Evolutionary conservation across 64 coral and sea anemone species (phyloP), one percentile per base, ranked within the genome.

Genomic region (Montipora foliosa): DNA sequence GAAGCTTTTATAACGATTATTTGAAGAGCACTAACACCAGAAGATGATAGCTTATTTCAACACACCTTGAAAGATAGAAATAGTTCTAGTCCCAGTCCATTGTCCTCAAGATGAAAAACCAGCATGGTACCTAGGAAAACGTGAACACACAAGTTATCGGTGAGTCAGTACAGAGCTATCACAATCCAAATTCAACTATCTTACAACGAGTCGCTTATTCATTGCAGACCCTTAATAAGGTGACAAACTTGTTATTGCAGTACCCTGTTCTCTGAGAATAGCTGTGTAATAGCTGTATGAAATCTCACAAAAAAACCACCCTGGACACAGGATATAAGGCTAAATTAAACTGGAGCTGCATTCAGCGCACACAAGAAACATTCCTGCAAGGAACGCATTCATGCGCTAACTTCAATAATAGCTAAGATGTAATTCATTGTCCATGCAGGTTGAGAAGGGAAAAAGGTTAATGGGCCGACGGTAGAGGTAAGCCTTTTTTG

Each of bases 261-360:
- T 93, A 97, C n/a, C 96, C 96, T 95, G 96, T 12, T 94, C 96
- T 89, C 96, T 77, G 16, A 97, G 73, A 47, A 97, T 89, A 19
- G 89, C 89, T 57, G 87, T 74, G 93, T 79, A 14, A 97, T 81
- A n/a, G 87, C 37, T 47, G 62, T 91, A 19, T n/a, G 96, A 89
- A 74, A 97, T 97, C 21, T 95, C 89, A 3, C 73, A 69, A 19
- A 97, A 97, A 88, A 91, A 97, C 92, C 95, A 97, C 47, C 95
- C 95, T 60, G 8, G 13, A 4, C n/a, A n/a, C n/a, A 8, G 12
- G 12, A 44, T 74, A 74, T 49, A 81, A 10, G 67, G 5, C 24
- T n/a, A n/a, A n/a, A n/a, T n/a, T n/a, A n/a, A n/a, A n/a, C n/a
- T n/a, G n/a, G n/a, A n/a, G n/a, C n/a, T n/a, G n/a, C n/a, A n/a